Evolutionary conservation across 2,888 invertebrate genomes (phyloP).

Genomic region (Hyles lineata): DNA sequence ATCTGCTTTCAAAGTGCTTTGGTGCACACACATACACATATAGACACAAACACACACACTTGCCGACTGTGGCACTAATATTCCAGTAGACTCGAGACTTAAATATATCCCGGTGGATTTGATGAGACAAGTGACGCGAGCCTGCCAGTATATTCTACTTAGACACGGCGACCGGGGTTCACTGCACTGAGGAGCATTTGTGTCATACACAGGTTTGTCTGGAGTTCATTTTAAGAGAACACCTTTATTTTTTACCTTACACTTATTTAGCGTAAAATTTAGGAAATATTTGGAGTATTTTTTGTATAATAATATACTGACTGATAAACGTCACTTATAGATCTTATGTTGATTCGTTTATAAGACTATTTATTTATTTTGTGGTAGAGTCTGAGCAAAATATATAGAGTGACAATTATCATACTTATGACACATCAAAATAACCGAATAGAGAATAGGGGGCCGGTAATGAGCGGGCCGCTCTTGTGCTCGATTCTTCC

Average conservation of each 20-base stretch:
- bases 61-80: constrained; percentile 12
- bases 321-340: too few relatives aligned
- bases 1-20: not conserved
- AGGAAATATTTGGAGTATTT: not conserved
- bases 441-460: too few relatives aligned
- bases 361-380: too few relatives aligned
- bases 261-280: not conserved
- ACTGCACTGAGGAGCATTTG: not conserved
- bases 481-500: too few relatives aligned
- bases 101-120: constrained; percentile 24
- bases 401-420: too few relatives aligned
- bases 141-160: constrained; percentile 9
- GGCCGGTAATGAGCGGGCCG: too few relatives aligned
- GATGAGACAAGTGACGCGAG: constrained; percentile 24
- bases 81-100: constrained; percentile 10
- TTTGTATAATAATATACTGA: not conserved
- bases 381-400: too few relatives aligned
- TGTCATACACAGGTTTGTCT: not conserved
- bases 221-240: not conserved
- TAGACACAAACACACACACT: not conserved
- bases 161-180: constrained; percentile 17
- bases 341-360: too few relatives aligned
- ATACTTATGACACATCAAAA: too few relatives aligned
- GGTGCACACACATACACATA: not conserved
- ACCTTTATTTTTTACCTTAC: not conserved